Evolutionary conservation across 2,113 vertebrate species (phyloP).

Genomic region (Neotragus pygmaeus): DNA sequence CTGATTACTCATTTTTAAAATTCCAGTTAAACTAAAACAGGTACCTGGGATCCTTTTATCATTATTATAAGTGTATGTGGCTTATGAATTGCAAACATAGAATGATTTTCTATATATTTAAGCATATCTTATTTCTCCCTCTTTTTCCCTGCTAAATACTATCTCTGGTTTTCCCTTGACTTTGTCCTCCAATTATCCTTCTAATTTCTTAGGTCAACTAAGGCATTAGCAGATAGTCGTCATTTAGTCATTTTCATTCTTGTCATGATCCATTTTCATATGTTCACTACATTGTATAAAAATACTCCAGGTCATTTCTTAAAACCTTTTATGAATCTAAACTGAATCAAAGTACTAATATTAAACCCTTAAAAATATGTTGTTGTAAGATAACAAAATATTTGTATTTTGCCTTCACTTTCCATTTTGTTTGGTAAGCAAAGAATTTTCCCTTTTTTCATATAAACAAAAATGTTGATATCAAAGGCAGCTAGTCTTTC

Average conservation of each 20-base stretch:
- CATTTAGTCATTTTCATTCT: neutral
- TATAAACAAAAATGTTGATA: constrained; percentile 15
- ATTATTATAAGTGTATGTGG: neutral
- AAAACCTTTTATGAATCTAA: neutral
- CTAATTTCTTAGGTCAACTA: neutral
- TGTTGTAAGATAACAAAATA: neutral
- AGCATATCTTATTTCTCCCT: neutral
- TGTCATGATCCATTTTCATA: neutral
- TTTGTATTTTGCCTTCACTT: neutral
- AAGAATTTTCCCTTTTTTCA: neutral
- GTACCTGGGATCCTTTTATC: neutral
- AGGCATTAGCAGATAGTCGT: neutral
- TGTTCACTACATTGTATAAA: neutral
- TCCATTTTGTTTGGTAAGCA: neutral
- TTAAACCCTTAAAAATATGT: neutral
- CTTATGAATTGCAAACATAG: neutral
- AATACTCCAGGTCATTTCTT: neutral
- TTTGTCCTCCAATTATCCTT: neutral
- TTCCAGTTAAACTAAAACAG: neutral
- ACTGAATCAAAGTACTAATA: neutral
- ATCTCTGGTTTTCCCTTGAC: neutral
- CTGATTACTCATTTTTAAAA: neutral
- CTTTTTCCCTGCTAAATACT: neutral
- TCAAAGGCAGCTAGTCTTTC: neutral
- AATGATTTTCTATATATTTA: neutral